These are phyloP conservation scores for Mycalesis mineus DNA, from an alignment of 2,888 invertebrate species.

Conservation along the genomic window DNA sequence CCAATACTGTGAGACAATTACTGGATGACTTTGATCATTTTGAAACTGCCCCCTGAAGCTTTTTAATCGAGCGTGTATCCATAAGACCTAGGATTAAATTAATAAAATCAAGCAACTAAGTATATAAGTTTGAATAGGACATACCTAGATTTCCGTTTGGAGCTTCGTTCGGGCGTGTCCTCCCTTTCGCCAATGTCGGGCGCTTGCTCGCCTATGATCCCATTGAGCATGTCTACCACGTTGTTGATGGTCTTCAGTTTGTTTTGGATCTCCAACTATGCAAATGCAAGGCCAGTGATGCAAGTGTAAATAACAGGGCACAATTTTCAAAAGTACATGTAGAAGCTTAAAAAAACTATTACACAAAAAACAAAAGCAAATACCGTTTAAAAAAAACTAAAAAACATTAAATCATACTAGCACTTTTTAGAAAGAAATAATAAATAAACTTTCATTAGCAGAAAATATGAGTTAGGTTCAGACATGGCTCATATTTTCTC, in stretches of 20 bases:
- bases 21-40: too few relatives aligned
- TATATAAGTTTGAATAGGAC: conserved; percentile 27
- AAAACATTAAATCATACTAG: conserved; percentile 32
- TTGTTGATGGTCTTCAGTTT: conserved; percentile 90
- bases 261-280: conserved; percentile 86
- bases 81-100: neutral
- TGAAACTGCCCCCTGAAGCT: too few relatives aligned
- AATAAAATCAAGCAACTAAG: neutral
- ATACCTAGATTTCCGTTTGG: conserved; percentile 69
- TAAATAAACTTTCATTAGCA: neutral
- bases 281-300: conserved; percentile 38
- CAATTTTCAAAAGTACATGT: conserved; percentile 35
- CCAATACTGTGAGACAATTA: too few relatives aligned
- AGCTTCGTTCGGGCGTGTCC: conserved; percentile 44
- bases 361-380: conserved; percentile 21
- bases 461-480: neutral
- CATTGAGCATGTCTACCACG: conserved; percentile 92
- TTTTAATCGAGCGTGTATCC: neutral
- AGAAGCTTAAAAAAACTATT: conserved; percentile 14
- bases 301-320: conserved; percentile 22
- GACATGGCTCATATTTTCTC: neutral
- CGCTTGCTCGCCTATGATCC: conserved; percentile 87
- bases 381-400: conserved; percentile 35
- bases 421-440: conserved; percentile 21
- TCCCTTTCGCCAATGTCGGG: conserved; percentile 43